These are phyloP conservation scores for Chiridota heheva DNA, from an alignment of 35 echinoderm and acorn worm genomes.

Conservation along the genomic window DNA sequence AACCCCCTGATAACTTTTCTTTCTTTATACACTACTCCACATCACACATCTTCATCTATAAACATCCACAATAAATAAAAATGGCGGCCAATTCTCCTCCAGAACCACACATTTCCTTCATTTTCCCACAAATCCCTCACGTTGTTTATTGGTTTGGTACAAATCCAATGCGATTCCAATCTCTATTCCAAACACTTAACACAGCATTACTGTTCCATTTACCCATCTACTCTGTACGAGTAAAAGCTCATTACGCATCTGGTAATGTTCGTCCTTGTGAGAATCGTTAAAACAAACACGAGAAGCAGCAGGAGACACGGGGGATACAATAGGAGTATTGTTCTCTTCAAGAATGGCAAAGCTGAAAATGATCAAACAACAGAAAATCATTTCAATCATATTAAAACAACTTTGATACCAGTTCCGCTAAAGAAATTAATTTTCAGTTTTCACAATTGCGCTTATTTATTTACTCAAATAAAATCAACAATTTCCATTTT, in stretches of 20 bases:
- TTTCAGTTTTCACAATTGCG: neutral
- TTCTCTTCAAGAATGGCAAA: conserved; percentile 57
- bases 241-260: conserved; percentile 67
- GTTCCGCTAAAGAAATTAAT: neutral
- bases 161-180: no score
- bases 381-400: neutral
- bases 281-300: conserved; percentile 31
- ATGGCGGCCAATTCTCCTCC: no score
- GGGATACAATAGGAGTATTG: conserved; percentile 57
- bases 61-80: no score
- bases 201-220: no score
- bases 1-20: no score
- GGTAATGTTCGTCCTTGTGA: conserved; percentile 55
- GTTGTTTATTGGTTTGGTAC: no score
- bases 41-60: no score
- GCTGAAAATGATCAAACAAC: conserved; percentile 24
- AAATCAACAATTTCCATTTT: neutral
- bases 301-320: conserved; percentile 29
- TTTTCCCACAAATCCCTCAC: no score
- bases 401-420: neutral
- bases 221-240: conserved; percentile 56
- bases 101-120: no score
- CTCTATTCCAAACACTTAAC: no score
- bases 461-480: neutral
- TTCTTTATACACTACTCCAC: no score